phyloP scores from a whole-genome alignment of 2,797 vertebrate genomes.

The Rhabdophis nuchalis region DNA sequence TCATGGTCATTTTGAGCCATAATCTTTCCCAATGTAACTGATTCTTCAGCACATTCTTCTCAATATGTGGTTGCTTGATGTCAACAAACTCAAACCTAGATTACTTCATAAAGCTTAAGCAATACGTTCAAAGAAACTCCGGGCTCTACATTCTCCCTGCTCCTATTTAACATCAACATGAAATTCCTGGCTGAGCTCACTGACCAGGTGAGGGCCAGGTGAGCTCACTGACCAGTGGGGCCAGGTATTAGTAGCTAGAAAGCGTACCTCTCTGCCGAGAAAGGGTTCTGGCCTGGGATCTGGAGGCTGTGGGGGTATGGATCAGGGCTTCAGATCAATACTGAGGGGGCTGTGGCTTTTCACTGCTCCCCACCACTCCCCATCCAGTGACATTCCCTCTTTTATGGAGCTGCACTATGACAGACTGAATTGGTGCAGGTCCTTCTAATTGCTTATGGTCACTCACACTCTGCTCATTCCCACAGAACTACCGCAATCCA shows the following conservation, averaged over 20 bases:
- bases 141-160: no score
- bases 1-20: neutral
- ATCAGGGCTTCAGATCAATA: neutral
- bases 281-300: neutral
- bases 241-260: neutral
- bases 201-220: no score
- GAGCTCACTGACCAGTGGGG: no score
- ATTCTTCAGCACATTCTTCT: neutral
- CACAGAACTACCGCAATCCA: neutral
- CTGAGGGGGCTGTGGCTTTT: neutral
- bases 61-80: neutral
- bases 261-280: neutral
- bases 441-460: no score
- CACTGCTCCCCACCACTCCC: neutral
- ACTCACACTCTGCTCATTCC: neutral
- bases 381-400: neutral
- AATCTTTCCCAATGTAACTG: neutral
- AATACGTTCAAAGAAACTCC: no score
- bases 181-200: no score
- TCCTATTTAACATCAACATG: no score
- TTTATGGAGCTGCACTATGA: neutral
- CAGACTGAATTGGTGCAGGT: neutral
- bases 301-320: neutral
- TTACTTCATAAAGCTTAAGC: neutral
- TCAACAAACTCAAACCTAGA: neutral